These are phyloP conservation scores for Gambusia affinis DNA, from an alignment of 2,113 vertebrate genomes.

Conservation along the genomic window DNA sequence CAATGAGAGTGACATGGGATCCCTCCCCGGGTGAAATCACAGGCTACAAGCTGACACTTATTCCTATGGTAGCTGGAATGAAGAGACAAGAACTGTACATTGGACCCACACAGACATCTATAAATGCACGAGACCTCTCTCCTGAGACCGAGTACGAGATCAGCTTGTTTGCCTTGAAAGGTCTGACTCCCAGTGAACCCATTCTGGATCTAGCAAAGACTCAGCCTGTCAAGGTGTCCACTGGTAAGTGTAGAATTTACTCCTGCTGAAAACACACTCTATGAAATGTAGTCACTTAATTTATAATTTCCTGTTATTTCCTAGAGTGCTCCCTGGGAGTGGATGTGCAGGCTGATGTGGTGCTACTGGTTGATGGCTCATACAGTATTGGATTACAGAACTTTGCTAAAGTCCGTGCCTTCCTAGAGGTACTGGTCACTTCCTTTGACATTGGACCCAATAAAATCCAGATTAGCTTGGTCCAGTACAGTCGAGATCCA, in stretches of 20 bases:
- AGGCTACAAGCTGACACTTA: constrained; percentile 91
- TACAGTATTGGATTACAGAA: constrained; percentile 98
- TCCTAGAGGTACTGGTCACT: constrained; percentile 94
- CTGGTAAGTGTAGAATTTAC: constrained; percentile 81
- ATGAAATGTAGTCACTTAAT: constrained; percentile 57
- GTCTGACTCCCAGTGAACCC: constrained; percentile 89
- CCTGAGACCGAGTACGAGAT: constrained; percentile 96
- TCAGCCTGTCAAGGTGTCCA: constrained; percentile 90
- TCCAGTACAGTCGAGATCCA: constrained; percentile 97
- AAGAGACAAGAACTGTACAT: constrained; percentile 90
- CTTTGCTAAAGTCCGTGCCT: constrained; percentile 97
- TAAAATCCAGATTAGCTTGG: constrained; percentile 96
- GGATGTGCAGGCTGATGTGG: constrained; percentile 96
- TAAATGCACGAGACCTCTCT: constrained; percentile 92
- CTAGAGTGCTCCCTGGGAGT: constrained; percentile 96
- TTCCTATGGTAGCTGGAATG: constrained; percentile 88
- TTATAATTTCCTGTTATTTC: constrained; percentile 66
- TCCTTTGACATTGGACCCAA: constrained; percentile 92
- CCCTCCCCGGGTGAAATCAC: constrained; percentile 87
- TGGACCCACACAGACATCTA: constrained; percentile 85
- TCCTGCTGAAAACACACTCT: not conserved
- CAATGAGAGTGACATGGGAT: constrained; percentile 90
- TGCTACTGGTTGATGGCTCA: constrained; percentile 96
- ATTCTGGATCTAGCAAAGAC: constrained; percentile 91
- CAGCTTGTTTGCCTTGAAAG: constrained; percentile 90